Evolutionary conservation across 2,113 vertebrate species (phyloP).

Genomic region (Brachirus orientalis): DNA sequence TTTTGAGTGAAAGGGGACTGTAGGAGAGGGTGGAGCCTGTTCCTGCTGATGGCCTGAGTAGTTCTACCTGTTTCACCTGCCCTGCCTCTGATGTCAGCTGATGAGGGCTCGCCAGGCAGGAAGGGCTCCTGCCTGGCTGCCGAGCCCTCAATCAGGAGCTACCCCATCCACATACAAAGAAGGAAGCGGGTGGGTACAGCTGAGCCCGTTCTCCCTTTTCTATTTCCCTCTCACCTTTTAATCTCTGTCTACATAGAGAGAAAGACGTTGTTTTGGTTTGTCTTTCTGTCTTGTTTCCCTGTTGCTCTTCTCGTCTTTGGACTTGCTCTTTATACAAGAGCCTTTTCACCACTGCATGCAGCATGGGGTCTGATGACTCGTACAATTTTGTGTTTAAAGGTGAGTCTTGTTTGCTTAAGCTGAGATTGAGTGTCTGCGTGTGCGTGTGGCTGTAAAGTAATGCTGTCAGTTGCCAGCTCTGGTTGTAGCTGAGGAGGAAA

Average conservation of each 20-base stretch:
- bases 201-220: conserved; percentile 27
- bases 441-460: neutral
- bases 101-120: conserved; percentile 52
- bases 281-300: neutral
- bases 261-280: conserved; percentile 6
- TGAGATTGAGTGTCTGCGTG: conserved; percentile 1
- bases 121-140: conserved; percentile 22
- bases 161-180: conserved; percentile 25
- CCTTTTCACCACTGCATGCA: conserved; percentile 31
- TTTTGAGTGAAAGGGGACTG: conserved; percentile 7
- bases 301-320: neutral
- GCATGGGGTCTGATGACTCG: conserved; percentile 77
- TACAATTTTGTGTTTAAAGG: conserved; percentile 86
- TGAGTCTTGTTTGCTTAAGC: conserved; percentile 62
- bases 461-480: conserved; percentile 4
- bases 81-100: conserved; percentile 63
- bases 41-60: conserved; percentile 26
- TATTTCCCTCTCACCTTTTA: conserved; percentile 30
- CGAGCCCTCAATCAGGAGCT: conserved; percentile 31
- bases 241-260: conserved; percentile 18
- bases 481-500: conserved; percentile 4
- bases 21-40: conserved; percentile 58
- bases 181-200: conserved; percentile 33
- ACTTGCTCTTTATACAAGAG: conserved; percentile 18
- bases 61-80: conserved; percentile 80